A percentile compares a stretch with the other conserved stretches of the same genome.
Conservation (phyloP, 2,888 invertebrate genomes). For the Andrena trimmerana region DNA sequence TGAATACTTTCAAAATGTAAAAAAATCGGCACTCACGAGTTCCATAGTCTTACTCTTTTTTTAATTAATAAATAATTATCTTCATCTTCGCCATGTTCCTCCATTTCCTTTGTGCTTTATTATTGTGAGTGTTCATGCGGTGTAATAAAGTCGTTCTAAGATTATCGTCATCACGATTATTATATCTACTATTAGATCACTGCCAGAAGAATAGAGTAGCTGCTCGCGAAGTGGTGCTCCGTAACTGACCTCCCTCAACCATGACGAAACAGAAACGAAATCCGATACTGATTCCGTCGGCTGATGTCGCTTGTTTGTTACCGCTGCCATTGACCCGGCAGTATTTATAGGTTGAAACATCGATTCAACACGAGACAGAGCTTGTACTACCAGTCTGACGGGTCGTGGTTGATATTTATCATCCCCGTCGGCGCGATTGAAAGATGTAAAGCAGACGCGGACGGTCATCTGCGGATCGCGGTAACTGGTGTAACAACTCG, state of each 20-base stretch:
- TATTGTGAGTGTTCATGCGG: too few relatives aligned
- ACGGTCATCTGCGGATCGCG: background rate
- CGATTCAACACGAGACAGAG: constrained; percentile 33
- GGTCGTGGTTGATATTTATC: constrained; percentile 25
- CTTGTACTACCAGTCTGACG: background rate
- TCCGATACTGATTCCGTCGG: constrained; percentile 50
- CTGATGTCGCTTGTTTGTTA: constrained; percentile 47
- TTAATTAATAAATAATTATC: too few relatives aligned
- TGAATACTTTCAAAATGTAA: too few relatives aligned
- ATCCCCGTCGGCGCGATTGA: background rate
- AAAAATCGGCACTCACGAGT: too few relatives aligned
- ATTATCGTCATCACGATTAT: background rate
- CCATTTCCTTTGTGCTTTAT: too few relatives aligned
- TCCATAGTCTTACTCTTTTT: too few relatives aligned
- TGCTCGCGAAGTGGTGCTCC: constrained; percentile 2
- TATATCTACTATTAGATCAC: background rate
- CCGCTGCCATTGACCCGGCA: constrained; percentile 52
- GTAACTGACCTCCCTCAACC: constrained; percentile 52
- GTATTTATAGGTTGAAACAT: constrained; percentile 53
- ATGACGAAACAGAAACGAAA: constrained; percentile 56
- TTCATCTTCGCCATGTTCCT: too few relatives aligned
- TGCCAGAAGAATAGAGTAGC: constrained; percentile 6
- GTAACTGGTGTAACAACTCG: background rate
- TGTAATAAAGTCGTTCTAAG: too few relatives aligned
- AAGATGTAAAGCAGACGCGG: constrained; percentile 9